These are phyloP conservation scores for Lasioglossum baleicum DNA, from an alignment of 1,140 invertebrate species.

Conservation along the genomic window DNA sequence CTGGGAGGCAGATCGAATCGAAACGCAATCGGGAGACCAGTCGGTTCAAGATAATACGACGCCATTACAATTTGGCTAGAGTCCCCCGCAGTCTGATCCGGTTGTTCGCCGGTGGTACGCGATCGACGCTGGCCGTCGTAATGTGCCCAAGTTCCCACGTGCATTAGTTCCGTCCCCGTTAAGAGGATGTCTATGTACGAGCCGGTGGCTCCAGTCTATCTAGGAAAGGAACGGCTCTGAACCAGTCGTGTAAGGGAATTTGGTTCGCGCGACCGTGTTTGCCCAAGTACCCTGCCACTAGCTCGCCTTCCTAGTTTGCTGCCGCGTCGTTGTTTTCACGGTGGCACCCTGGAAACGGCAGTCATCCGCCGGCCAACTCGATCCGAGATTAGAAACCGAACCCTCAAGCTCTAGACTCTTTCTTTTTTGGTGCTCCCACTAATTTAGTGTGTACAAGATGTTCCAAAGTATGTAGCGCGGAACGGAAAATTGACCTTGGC, in stretches of 20 bases:
- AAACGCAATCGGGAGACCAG: slow-evolving; percentile 25
- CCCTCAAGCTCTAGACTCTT: neutral
- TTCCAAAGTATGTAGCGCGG: too few relatives aligned
- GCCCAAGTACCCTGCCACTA: slow-evolving; percentile 36
- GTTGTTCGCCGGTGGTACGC: slow-evolving; percentile 43
- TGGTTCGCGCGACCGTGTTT: slow-evolving; percentile 11
- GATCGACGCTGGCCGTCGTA: slow-evolving; percentile 51
- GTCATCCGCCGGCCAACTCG: neutral
- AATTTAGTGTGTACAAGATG: too few relatives aligned
- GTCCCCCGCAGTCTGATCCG: slow-evolving; percentile 31
- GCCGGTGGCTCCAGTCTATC: slow-evolving; percentile 24
- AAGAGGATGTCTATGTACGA: slow-evolving; percentile 53
- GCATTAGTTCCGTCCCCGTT: slow-evolving; percentile 56
- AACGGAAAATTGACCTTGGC: too few relatives aligned
- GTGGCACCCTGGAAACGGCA: neutral
- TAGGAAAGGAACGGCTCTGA: slow-evolving; percentile 24
- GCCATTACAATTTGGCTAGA: slow-evolving; percentile 47
- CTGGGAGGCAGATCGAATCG: neutral
- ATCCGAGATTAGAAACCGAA: neutral
- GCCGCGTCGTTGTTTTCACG: slow-evolving; percentile 17
- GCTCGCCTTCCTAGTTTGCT: slow-evolving; percentile 18
- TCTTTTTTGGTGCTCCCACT: too few relatives aligned
- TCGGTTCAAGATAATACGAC: slow-evolving; percentile 45
- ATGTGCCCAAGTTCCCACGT: slow-evolving; percentile 61
- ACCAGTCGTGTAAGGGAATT: neutral